Conservation (phyloP, 2,888 invertebrate species). For the Andrena fulva region DNA sequence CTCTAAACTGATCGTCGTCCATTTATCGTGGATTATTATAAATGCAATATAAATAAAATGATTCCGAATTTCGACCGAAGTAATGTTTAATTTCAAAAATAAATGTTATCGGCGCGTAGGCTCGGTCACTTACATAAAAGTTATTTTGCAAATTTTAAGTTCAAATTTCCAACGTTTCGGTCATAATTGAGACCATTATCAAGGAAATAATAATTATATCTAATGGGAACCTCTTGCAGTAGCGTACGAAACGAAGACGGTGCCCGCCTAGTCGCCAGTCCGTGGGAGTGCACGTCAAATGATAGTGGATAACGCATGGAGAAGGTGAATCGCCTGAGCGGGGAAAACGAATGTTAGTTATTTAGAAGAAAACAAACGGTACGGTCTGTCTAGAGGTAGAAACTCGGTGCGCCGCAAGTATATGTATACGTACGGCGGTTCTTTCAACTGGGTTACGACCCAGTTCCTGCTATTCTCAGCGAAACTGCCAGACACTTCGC, state of each 20-base stretch:
- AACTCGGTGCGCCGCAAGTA: constrained; percentile 12
- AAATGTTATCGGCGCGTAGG: too few species aligned
- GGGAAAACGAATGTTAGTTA: constrained; percentile 42
- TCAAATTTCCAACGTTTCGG: too few species aligned
- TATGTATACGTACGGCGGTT: constrained; percentile 15
- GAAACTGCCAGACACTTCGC: constrained; percentile 58
- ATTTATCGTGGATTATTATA: not conserved
- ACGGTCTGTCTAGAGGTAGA: constrained; percentile 42
- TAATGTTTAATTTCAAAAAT: too few species aligned
- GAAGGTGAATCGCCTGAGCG: constrained; percentile 3
- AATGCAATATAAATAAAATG: too few species aligned
- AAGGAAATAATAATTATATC: too few species aligned
- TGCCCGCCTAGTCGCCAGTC: not conserved
- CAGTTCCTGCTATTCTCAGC: constrained; percentile 73
- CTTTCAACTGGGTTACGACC: constrained; percentile 71
- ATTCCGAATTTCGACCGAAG: too few species aligned
- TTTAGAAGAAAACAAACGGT: constrained; percentile 40
- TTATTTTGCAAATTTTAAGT: too few species aligned
- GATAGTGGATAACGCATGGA: constrained; percentile 4
- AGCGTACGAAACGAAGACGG: not conserved
- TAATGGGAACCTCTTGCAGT: not conserved
- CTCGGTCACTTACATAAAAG: too few species aligned
- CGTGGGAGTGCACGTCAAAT: not conserved
- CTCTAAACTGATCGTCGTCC: too few species aligned
- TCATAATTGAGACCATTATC: too few species aligned